A percentile compares a stretch with the other conserved stretches of the same genome.
Conservation (phyloP, 2,113 vertebrate genomes). For the Mystacornis crossleyi region DNA sequence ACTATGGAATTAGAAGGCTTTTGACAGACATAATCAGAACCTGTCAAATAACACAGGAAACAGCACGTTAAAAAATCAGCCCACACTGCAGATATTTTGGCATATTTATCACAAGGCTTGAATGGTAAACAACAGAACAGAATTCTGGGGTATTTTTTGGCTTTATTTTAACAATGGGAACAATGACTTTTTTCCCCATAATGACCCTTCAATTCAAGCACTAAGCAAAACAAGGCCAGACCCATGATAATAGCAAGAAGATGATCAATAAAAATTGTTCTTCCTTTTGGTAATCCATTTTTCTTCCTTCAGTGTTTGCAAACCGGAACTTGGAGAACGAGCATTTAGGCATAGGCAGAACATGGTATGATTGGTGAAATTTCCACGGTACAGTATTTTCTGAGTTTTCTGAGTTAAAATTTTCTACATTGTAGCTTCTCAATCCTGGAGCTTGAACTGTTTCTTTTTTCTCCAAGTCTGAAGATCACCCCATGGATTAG, state of each 20-base stretch:
- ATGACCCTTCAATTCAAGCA: background rate
- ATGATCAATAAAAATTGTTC: conserved; percentile 41
- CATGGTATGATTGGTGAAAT: background rate
- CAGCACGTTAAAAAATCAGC: conserved; percentile 36
- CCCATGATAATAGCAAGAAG: background rate
- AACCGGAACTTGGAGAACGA: conserved; percentile 19
- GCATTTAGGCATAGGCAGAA: conserved; percentile 35
- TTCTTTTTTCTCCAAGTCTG: conserved; percentile 76
- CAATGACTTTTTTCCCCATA: background rate
- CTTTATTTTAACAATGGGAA: conserved; percentile 4
- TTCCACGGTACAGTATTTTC: conserved; percentile 35
- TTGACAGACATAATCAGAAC: conserved; percentile 57
- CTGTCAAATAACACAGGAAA: conserved; percentile 32
- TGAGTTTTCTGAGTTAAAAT: conserved; percentile 68
- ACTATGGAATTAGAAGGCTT: conserved; percentile 10
- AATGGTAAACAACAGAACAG: conserved; percentile 1
- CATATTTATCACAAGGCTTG: conserved; percentile 33
- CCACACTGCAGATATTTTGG: conserved; percentile 46
- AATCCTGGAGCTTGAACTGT: conserved; percentile 66
- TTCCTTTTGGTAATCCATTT: background rate
- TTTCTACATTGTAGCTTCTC: conserved; percentile 65
- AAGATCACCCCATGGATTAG: conserved; percentile 84
- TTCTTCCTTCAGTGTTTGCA: background rate
- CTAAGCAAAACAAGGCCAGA: background rate
- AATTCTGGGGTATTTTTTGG: background rate